Evolutionary conservation across 2,888 invertebrate species (phyloP), one percentile per base, ranked within the genome.

Genomic region (Fragum fragum): DNA sequence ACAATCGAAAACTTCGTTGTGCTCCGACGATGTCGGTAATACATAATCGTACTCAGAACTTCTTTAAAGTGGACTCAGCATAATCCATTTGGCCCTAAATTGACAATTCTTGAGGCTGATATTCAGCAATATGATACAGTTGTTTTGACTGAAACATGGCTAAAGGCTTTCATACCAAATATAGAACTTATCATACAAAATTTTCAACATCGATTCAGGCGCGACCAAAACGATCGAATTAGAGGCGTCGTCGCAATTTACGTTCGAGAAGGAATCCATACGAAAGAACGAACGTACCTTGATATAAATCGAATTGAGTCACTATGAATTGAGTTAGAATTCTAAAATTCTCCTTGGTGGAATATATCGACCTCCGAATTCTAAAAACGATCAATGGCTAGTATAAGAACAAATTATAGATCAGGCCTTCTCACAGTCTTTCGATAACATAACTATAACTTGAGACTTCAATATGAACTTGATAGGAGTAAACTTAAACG

Each of bases 211-310:
- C 71, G 74, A n/a, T 61, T 55, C 63, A 61, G 73, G 23, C 11
- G 23, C 36, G 73, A 73, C 39, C 32, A 73, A 63, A 23, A 26
- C 23, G 73, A 55, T 55, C 29, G 73, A 26, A 39, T 52, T 7
- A 70, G 79, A 68, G 79, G 79, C 1, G 74, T 69, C 18, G 79
- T 79, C 18, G 70, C 59, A n/a, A 70, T 79, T n/a, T 79, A 70
- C 42, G 61, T 79, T 39, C 52, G 70, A 5, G 68, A 70, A 23
- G 59, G 21, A 23, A 28, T 70, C 59, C 18, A n/a, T 1, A 39
- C 69, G 18, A 61, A 18, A 21, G 29, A 26, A 26, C 26, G 63
- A 36, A 16, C 18, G 11, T 59, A 79, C 26, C 39, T 74, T 18
- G 18, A 61, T 26, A 29, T 74, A n/a, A 42, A 52, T 18, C 53